phyloP scores from a whole-genome alignment of 2,888 invertebrate genomes.

The Calliphora vomitoria region DNA sequence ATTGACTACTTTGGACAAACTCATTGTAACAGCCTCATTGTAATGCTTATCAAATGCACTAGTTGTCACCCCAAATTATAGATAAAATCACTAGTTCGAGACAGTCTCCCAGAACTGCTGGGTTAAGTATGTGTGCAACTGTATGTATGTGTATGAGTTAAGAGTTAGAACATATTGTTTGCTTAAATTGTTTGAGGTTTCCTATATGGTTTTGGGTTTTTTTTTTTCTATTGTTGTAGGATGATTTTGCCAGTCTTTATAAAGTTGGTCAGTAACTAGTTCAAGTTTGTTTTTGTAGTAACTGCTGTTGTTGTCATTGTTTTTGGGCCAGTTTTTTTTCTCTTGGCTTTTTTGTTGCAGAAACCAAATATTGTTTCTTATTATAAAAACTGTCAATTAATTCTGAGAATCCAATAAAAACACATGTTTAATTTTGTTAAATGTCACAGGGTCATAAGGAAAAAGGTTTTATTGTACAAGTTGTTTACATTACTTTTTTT shows the following conservation, averaged over 20 bases:
- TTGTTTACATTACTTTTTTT: not conserved
- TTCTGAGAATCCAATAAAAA: not conserved
- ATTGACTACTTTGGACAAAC: no score
- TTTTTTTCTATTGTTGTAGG: not conserved
- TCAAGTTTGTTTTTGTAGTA: not conserved
- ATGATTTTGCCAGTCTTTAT: not conserved
- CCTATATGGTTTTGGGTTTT: conserved; percentile 2
- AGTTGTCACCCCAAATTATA: no score
- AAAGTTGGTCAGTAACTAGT: conserved; percentile 4
- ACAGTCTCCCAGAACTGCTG: no score
- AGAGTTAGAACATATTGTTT: conserved; percentile 27
- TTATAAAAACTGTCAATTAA: conserved; percentile 40
- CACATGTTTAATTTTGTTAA: conserved; percentile 22
- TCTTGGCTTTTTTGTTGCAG: not conserved
- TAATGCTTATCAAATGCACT: no score
- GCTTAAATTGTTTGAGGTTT: conserved; percentile 40
- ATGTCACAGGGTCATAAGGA: not conserved
- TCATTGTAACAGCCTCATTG: no score
- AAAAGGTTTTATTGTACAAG: not conserved
- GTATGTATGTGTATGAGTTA: no score
- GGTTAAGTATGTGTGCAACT: not conserved
- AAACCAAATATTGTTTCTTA: conserved; percentile 24
- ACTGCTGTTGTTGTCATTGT: conserved; percentile 1
- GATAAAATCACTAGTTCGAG: no score
- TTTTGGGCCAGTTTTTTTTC: not conserved